Percentiles rank a stretch among this genome's conserved stretches.
Conservation (phyloP, 1,140 invertebrate species). For the Scaptodrosophila lebanonensis region DNA sequence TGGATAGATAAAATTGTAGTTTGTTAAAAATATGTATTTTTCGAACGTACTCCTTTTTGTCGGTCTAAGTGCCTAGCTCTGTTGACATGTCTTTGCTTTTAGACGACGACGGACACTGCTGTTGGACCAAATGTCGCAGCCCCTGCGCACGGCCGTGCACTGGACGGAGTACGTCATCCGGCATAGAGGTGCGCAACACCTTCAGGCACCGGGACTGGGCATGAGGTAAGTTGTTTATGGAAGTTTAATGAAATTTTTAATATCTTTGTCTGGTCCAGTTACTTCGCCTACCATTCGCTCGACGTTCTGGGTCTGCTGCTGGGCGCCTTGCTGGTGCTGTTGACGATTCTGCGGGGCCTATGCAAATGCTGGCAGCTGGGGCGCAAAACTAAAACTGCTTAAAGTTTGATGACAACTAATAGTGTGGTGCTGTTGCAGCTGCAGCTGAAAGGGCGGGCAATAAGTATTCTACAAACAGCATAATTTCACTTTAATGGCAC, state of each 20-base stretch:
- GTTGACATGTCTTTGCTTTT: conserved; percentile 39
- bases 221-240: conserved; percentile 41
- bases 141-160: conserved; percentile 80
- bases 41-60: not conserved
- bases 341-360: conserved; percentile 1
- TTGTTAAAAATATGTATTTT: no score
- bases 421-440: no score
- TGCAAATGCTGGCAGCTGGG: not conserved
- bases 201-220: conserved; percentile 80
- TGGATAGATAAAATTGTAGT: no score
- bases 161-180: conserved; percentile 83
- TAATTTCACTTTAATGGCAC: conserved; percentile 34
- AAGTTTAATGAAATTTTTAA: not conserved
- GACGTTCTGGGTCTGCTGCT: conserved; percentile 15
- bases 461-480: not conserved
- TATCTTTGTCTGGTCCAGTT: conserved; percentile 9
- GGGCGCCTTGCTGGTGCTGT: not conserved
- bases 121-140: conserved; percentile 80
- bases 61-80: conserved; percentile 33
- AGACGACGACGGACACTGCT: conserved; percentile 77
- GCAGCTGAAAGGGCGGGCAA: not conserved
- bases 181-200: conserved; percentile 81
- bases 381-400: conserved; percentile 18
- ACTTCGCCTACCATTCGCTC: conserved; percentile 12
- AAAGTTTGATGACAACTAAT: conserved; percentile 26